Base-by-base conservation (phyloP, 2,888 invertebrate species). In the Sialis lutaria region DNA sequence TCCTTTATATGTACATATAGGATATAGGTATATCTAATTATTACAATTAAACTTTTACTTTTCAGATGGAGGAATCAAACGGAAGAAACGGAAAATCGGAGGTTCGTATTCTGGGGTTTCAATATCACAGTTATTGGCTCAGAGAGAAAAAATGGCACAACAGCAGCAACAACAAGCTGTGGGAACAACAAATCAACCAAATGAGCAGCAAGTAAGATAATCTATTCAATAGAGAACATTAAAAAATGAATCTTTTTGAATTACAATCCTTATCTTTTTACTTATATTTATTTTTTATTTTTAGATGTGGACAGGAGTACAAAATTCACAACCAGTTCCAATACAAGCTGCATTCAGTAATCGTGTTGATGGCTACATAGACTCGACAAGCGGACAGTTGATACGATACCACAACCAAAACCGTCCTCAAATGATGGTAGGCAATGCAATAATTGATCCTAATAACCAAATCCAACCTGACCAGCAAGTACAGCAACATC, bases 91-190 rank as follows among this genome's bases (percentile, higher is more conserved):
- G 64, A 75, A 74, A 62, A 67, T 76, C 53, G 65, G 71, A 42
- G 69, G 73, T 50, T 70, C 74, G 53, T 70, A 72, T 60, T 66
- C 72, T 49, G 77, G 75, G 52, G 72, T 76, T 57, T 74, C 75
- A 54, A 74, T 78, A 48, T 76, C 79, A 47, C 79, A 78, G 62
- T 65, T 80, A 55, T 67, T 77, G 67, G 74, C 75, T 51, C 79
- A 79, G 57, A 69, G 76, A 55, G 79, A 79, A 59, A 71, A 74
- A 59, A 61, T 75, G 54, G 67, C 63, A 45, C 60, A 65, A 61
- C 62, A 68, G 57, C 66, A 75, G 65, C 61, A 69, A 61, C 61
- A 71, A 63, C 58, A 59, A 40, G 57, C 58, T 43, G 56, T 57
- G 40, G 56, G 22, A 2, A 22, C 58, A 44, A 58, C 58, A 31